Evolutionary conservation across 2,888 invertebrate genomes (phyloP).

Genomic region (Blera fallax): DNA sequence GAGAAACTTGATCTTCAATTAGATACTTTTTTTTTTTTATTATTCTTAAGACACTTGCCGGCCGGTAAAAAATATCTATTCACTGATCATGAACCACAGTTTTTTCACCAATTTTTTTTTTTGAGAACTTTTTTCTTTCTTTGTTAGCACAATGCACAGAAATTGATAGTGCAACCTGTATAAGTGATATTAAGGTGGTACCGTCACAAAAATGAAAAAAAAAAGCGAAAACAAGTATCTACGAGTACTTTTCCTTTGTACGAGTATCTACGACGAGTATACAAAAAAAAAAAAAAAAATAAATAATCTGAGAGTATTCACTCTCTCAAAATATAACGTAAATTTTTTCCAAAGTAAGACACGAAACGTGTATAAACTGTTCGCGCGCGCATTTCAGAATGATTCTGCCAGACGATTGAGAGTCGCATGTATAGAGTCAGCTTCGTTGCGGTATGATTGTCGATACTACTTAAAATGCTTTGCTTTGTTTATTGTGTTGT

Average conservation of each 20-base stretch:
- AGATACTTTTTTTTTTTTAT: slow-evolving; percentile 26
- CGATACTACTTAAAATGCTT: background rate
- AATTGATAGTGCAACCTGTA: background rate
- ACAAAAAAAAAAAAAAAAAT: too few species aligned
- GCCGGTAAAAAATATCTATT: slow-evolving; percentile 53
- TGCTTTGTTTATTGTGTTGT: slow-evolving; percentile 37
- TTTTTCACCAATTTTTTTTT: background rate
- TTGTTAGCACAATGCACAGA: background rate
- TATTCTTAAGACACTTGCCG: slow-evolving; percentile 49
- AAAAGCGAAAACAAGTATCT: background rate
- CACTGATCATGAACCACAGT: slow-evolving; percentile 18
- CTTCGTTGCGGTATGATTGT: too few species aligned
- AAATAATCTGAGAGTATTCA: background rate
- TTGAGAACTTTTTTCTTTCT: background rate
- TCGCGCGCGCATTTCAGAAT: slow-evolving; percentile 82
- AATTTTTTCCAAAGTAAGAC: slow-evolving; percentile 15
- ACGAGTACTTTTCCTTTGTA: background rate
- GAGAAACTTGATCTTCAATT: slow-evolving; percentile 59
- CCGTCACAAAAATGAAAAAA: background rate
- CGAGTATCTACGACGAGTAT: background rate
- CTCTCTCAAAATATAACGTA: slow-evolving; percentile 8
- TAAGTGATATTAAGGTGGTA: background rate
- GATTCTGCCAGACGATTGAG: slow-evolving; percentile 78
- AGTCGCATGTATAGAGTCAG: slow-evolving; percentile 56
- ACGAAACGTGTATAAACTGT: slow-evolving; percentile 75